phyloP scores from a whole-genome alignment of 2,797 vertebrate species.

The Parauchenoglanis ngamensis region DNA sequence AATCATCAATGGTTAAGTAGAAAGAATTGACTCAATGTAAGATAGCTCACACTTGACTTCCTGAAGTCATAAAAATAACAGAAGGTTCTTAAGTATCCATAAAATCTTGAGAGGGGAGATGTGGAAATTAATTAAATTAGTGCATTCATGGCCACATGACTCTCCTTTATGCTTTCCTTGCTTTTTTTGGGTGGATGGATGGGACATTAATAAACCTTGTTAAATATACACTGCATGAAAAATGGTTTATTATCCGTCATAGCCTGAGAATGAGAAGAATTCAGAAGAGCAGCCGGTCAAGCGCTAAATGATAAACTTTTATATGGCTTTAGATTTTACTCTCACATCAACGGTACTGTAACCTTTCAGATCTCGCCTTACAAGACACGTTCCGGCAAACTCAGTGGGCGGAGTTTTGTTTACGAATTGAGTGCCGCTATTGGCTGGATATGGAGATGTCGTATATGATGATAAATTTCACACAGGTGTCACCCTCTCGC shows the following conservation, averaged over 20 bases:
- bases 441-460: conserved; percentile 69
- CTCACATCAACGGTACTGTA: neutral
- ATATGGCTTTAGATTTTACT: conserved; percentile 21
- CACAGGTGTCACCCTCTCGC: conserved; percentile 91
- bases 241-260: conserved; percentile 27
- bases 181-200: conserved; percentile 68
- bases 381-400: conserved; percentile 65
- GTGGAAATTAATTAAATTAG: conserved; percentile 78
- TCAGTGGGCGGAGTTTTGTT: conserved; percentile 62
- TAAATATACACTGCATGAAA: conserved; percentile 51
- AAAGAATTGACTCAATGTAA: conserved; percentile 63
- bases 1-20: conserved; percentile 61
- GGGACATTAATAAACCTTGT: conserved; percentile 66
- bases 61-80: conserved; percentile 77
- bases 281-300: conserved; percentile 14
- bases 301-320: neutral
- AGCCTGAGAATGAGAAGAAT: neutral
- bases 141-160: conserved; percentile 75
- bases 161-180: conserved; percentile 73
- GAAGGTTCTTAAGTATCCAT: conserved; percentile 79
- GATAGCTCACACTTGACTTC: conserved; percentile 73
- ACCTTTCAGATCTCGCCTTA: conserved; percentile 75
- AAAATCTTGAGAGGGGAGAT: conserved; percentile 76
- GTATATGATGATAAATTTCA: conserved; percentile 94
- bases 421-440: conserved; percentile 69